phyloP scores from a whole-genome alignment of 23 tunicate genomes.

The Aplidium turbinatum region DNA sequence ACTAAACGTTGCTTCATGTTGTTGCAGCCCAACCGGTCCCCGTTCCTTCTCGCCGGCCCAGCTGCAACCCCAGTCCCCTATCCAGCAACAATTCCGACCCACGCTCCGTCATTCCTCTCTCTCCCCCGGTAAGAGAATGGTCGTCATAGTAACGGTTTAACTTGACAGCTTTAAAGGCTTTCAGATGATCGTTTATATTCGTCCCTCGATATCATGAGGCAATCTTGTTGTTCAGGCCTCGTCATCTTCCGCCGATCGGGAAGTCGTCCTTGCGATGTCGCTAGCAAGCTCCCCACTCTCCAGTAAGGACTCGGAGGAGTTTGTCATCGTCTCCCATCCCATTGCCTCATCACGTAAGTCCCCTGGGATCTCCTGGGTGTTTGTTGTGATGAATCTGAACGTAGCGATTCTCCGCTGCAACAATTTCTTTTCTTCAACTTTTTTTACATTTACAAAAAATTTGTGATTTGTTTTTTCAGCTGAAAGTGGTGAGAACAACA shows the following conservation, averaged over 20 bases:
- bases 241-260: slow-evolving; percentile 3
- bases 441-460: neutral
- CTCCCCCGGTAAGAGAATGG: neutral
- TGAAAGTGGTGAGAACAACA: neutral
- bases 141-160: too few species aligned
- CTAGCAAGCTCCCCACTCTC: slow-evolving; percentile 40
- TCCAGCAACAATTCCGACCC: slow-evolving; percentile 87
- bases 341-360: slow-evolving; percentile 26
- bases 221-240: too few species aligned
- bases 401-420: neutral
- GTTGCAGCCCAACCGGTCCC: slow-evolving; percentile 82
- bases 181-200: too few species aligned
- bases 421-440: neutral
- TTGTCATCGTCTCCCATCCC: slow-evolving; percentile 73
- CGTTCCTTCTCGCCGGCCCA: slow-evolving; percentile 46
- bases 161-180: too few species aligned
- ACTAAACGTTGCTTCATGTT: neutral
- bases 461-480: too few species aligned
- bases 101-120: slow-evolving; percentile 55
- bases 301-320: slow-evolving; percentile 69
- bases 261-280: slow-evolving; percentile 41
- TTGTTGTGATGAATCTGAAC: too few species aligned
- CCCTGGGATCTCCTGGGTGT: too few species aligned
- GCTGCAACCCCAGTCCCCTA: slow-evolving; percentile 35
- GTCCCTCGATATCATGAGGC: too few species aligned